phyloP scores from a whole-genome alignment of 2,113 vertebrate species.

The Pedetes capensis region DNA sequence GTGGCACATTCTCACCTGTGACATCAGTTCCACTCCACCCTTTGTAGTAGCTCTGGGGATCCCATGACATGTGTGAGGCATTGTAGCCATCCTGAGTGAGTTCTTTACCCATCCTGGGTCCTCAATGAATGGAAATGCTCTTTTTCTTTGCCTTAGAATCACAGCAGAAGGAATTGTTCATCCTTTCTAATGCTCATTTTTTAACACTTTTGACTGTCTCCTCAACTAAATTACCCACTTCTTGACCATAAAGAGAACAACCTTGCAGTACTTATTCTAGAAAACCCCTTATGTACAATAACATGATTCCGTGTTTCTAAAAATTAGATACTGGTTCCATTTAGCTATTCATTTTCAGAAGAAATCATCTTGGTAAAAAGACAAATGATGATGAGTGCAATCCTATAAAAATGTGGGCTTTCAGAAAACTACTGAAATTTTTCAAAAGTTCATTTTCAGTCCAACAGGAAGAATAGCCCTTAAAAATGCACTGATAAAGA shows the following conservation, averaged over 20 bases:
- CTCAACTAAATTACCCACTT: neutral
- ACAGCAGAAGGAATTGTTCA: neutral
- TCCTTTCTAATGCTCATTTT: neutral
- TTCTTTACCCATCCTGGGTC: accelerated
- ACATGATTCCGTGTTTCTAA: neutral
- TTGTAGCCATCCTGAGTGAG: neutral
- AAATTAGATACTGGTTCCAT: neutral
- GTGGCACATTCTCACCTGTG: neutral
- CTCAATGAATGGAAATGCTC: neutral
- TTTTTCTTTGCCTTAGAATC: neutral
- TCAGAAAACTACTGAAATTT: neutral
- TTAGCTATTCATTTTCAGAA: conserved; percentile 2
- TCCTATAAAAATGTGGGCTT: neutral
- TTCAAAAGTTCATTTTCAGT: conserved; percentile 42
- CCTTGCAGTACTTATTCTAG: neutral
- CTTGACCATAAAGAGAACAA: neutral
- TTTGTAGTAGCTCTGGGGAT: neutral
- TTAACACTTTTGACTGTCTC: neutral
- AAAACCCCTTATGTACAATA: neutral
- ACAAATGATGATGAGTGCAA: neutral
- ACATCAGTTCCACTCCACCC: neutral
- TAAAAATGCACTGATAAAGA: conserved; percentile 31
- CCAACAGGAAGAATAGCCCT: neutral
- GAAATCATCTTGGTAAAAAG: neutral
- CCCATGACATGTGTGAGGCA: neutral